These are phyloP conservation scores for Meleagris gallopavo DNA, from an alignment of 2,113 vertebrate species.

Conservation along the genomic window DNA sequence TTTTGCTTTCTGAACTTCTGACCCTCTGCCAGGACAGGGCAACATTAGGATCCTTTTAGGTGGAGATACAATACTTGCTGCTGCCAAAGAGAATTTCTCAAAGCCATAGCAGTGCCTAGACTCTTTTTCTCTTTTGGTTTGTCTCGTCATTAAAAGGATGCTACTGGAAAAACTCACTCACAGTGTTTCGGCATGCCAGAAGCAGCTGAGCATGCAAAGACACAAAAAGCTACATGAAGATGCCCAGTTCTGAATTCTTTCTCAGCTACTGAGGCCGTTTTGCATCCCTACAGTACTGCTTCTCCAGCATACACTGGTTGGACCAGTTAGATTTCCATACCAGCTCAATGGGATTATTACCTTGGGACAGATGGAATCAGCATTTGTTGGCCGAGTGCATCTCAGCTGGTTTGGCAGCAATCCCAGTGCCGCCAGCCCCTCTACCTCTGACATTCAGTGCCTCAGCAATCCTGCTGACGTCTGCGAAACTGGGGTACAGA, in stretches of 20 bases:
- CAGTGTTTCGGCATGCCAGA: background rate
- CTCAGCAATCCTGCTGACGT: constrained; percentile 28
- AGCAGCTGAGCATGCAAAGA: background rate
- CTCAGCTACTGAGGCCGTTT: background rate
- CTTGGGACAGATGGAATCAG: background rate
- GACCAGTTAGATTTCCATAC: background rate
- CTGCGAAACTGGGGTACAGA: background rate
- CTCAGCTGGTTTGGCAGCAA: constrained; percentile 5
- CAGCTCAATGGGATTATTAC: fast-evolving
- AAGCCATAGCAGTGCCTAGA: background rate
- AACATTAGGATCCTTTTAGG: background rate
- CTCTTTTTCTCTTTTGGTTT: background rate
- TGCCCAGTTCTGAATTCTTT: background rate
- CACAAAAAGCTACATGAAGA: background rate
- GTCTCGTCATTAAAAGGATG: background rate
- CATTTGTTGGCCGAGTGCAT: background rate
- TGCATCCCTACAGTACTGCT: background rate
- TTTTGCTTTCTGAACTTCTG: constrained; percentile 15
- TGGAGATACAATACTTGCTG: background rate
- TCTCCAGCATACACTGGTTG: background rate
- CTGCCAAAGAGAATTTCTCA: background rate
- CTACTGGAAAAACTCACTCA: background rate
- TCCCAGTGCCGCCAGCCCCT: background rate
- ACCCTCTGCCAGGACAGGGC: background rate
- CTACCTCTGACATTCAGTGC: constrained; percentile 21